Evolutionary conservation across 2,888 invertebrate species (phyloP).

Genomic region (Poecilus cupreus): DNA sequence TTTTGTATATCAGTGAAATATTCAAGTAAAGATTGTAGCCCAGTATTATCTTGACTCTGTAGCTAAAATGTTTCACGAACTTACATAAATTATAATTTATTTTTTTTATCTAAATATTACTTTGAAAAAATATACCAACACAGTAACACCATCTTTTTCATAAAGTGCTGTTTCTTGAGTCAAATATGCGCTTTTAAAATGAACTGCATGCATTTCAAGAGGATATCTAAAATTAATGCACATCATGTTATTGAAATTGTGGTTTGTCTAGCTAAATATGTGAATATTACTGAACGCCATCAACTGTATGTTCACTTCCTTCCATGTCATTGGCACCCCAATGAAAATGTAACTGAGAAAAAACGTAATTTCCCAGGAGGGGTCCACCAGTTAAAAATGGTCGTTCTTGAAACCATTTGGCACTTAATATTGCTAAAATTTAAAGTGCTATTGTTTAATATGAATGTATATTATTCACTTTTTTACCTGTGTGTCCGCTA

Average conservation of each 20-base stretch:
- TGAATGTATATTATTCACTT: neutral
- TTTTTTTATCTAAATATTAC: constrained; percentile 59
- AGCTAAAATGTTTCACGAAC: constrained; percentile 69
- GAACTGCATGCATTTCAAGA: constrained; percentile 79
- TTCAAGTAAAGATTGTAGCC: constrained; percentile 72
- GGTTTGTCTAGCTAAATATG: neutral
- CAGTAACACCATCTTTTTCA: constrained; percentile 75
- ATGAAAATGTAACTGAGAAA: constrained; percentile 82
- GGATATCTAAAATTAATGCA: constrained; percentile 70
- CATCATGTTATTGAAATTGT: neutral
- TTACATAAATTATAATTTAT: neutral
- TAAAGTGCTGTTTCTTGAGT: constrained; percentile 78
- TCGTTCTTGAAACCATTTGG: constrained; percentile 78
- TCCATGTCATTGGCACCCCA: constrained; percentile 79
- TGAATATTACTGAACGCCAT: constrained; percentile 70
- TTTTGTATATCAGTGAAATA: constrained; percentile 74
- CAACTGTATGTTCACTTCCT: constrained; percentile 81
- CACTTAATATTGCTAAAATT: constrained; percentile 76
- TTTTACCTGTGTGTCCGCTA: constrained; percentile 79
- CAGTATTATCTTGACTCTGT: constrained; percentile 73
- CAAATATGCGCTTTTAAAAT: constrained; percentile 77
- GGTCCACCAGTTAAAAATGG: constrained; percentile 79
- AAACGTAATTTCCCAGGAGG: constrained; percentile 76
- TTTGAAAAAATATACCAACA: constrained; percentile 77
- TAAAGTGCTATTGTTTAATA: neutral